A percentile compares a stretch with the other conserved stretches of the same genome.
phyloP scores from a whole-genome alignment of 2,113 vertebrate species.

The Nesogale talazaci region DNA sequence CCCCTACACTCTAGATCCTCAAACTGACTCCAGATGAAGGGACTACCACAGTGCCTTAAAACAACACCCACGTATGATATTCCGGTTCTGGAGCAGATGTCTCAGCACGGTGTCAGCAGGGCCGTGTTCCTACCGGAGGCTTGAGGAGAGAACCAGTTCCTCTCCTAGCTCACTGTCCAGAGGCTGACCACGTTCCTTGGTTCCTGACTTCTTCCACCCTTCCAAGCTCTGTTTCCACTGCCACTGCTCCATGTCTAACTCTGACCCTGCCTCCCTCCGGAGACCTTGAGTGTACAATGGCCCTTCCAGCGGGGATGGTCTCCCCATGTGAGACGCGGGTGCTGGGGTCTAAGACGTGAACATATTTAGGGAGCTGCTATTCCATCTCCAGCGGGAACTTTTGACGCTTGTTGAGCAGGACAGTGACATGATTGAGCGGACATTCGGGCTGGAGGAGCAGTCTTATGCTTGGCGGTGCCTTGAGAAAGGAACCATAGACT shows the following conservation, averaged over 20 bases:
- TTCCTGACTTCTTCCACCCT: neutral
- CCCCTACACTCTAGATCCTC: too few relatives aligned
- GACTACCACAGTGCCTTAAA: neutral
- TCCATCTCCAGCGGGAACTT: neutral
- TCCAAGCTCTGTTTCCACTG: neutral
- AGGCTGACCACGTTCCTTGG: neutral
- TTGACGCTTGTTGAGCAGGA: conserved; percentile 8
- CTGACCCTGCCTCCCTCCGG: neutral
- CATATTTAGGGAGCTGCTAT: neutral
- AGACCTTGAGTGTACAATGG: neutral
- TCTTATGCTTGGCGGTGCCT: neutral
- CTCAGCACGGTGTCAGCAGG: neutral
- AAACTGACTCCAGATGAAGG: too few relatives aligned
- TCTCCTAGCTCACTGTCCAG: neutral
- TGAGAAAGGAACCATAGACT: neutral
- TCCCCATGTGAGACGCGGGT: neutral
- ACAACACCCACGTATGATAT: neutral
- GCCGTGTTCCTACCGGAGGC: neutral
- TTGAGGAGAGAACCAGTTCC: neutral
- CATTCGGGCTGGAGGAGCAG: neutral
- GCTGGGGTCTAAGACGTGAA: neutral
- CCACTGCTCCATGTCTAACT: neutral
- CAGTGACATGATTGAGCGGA: neutral
- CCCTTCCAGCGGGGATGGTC: neutral
- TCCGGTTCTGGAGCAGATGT: neutral